Base-by-base conservation (phyloP, 1,140 invertebrate genomes). In the Saccostrea cuccullata region DNA sequence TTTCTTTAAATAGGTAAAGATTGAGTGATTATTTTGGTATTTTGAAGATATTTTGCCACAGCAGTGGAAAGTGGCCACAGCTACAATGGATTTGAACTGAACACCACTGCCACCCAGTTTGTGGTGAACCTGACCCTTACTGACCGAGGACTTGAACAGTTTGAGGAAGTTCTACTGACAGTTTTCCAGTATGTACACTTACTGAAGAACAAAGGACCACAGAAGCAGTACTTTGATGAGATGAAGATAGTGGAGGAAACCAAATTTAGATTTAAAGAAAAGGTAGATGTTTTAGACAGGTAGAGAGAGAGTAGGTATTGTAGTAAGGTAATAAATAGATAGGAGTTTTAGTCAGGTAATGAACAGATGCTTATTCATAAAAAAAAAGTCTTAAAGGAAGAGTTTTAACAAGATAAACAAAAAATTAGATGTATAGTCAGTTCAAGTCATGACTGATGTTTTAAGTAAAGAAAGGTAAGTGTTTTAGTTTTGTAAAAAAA, bases 251-350 rank as follows among this genome's bases (percentile, higher is more conserved):
- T 94, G 13, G 93, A 94, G 87, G 91, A 93, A 20, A 94, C 91
- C 86, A 92, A 92, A 64, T 94, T 94, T 84, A 91, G 93, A 82
- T 95, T 93, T 92, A 91, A 93, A 84, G 94, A 95, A 88, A 89
- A 94, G 92, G 94, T 94, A 85, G 13, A 13, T 6, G 40, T 17
- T 40, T 70, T 11, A 23, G 20, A 20, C n/a, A 1, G 0, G 2
- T 15, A 64, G n/a, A 17, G 60, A 23, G 6, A 47, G 6, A 3
- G 6, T 47, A 6, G 40, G 40, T 6, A 47, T 47, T 47, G 40
- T 6, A 47, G n/a, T n/a, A n/a, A 47, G 40, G 2, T 2, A 6
- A 47, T 47, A 47, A 47, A 6, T 47, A 47, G 6, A 47, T 47
- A 47, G 40, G 2, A 47, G 2, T 6, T 47, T 6, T 47, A 3